Evolutionary conservation across 2,888 invertebrate species (phyloP), one percentile per base, ranked within the genome.

Genomic region (Labia minor): DNA sequence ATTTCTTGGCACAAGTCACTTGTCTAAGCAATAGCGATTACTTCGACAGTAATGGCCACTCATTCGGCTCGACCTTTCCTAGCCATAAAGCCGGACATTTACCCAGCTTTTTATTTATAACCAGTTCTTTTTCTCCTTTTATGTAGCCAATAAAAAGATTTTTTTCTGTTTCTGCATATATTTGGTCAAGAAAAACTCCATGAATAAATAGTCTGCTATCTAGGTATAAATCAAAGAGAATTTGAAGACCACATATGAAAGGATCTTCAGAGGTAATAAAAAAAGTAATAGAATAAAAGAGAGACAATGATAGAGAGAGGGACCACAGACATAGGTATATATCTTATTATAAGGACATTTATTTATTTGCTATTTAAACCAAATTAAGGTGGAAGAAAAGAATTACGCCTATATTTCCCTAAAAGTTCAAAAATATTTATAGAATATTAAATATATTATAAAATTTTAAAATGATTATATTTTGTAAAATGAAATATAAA

Each of bases 141-240:
- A 49, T 49, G 49, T 49, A 49, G 49, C 49, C n/a, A 49, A 49
- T 49, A 49, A 49, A 33, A 49, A 49, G 49, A 49, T 49, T 49
- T 49, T 33, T 33, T 49, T 49, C 49, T 49, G 49, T 49, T 49
- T 49, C n/a, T 49, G 49, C 49, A 49, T 49, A 49, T 49, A 49
- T 49, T 49, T 49, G 49, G 49, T 49, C 49, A 49, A 49, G 49
- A 49, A 49, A 49, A 49, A 49, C 14, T 16, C 16, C 49, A 49
- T 49, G 49, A 49, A 49, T 49, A 49, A 49, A 49, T 49, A 49
- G 49, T 49, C 16, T 49, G 49, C 49, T 49, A 49, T 49, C 49
- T 49, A 14, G 14, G 49, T n/a, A n/a, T 49, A 16, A 8, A 49
- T 49, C 49, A 49, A 49, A 49, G 49, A 8, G 49, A 49, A 49